Base-by-base conservation (phyloP, 2,888 invertebrate species). In the Pachliopta kotzebuea region DNA sequence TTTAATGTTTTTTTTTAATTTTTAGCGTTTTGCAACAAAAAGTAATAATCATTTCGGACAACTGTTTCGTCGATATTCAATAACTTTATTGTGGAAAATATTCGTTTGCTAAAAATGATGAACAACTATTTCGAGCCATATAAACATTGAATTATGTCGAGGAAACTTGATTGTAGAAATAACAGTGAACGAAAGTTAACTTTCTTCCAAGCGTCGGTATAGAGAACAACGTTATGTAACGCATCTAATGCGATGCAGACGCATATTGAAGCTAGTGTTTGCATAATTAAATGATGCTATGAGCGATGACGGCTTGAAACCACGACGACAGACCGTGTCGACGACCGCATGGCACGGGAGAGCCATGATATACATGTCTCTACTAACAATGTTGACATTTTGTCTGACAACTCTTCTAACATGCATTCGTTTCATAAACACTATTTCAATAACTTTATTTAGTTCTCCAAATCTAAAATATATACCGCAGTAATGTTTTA, bases 161-260 rank as follows among this genome's bases (percentile, higher is more conserved):
- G 60, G 53, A 65, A 65, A 60, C 64, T 65, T 53, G 56, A 60
- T 64, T 65, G 60, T 65, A 31, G 37, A 65, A 62, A 24, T 60
- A 60, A 65, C 53, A 53, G 53, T 57, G 54, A 54, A 65, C 57
- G 65, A 65, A 65, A 65, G 65, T 62, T 65, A 63, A 65, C 65
- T 65, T 65, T 65, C 65, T 65, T 65, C 54, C 24, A 24, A 65
- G 61, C 65, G 61, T 58, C 29, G 29, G 65, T 57, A 62, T 61
- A 54, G 61, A 65, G 65, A 61, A 65, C 58, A 58, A 45, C 54
- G 53, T 65, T 65, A 58, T 37, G 49, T 61, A 65, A 65, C 14
- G 49, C 57, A 49, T 61, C 49, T 61, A 65, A 62, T 65, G 61
- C 65, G 61, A 61, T 58, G 61, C 65, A 65, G 65, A 65, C 55